These are phyloP conservation scores for Thysanoteuthis rhombus DNA, from an alignment of 2,888 invertebrate genomes.

Conservation along the genomic window DNA sequence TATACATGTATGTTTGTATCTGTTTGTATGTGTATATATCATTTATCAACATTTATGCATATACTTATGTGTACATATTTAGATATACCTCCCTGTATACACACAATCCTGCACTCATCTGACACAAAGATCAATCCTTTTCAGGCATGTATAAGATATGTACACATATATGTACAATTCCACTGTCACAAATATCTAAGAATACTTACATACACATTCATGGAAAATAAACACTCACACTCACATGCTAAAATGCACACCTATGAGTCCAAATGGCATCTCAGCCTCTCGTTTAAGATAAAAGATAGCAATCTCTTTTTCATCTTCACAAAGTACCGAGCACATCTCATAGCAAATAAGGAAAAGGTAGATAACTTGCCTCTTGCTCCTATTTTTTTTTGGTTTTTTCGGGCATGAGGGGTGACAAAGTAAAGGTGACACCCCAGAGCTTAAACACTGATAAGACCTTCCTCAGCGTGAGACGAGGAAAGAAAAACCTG, in stretches of 20 bases:
- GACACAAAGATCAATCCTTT: not conserved
- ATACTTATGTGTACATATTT: not conserved
- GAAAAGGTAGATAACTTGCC: not conserved
- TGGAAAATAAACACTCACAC: not conserved
- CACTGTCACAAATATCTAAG: not conserved
- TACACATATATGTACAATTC: not conserved
- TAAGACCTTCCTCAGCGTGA: not conserved
- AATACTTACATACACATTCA: not conserved
- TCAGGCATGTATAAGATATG: not conserved
- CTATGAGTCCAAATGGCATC: not conserved
- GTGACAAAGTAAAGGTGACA: not conserved
- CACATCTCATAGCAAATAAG: not conserved
- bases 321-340: not conserved
- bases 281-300: not conserved
- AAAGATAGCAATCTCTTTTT: not conserved
- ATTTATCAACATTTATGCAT: not conserved
- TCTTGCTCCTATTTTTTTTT: not conserved
- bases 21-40: not conserved
- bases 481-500: not conserved
- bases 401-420: not conserved
- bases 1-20: no score
- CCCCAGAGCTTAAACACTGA: not conserved
- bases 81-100: not conserved
- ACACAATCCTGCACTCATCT: not conserved
- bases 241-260: not conserved